Conservation (phyloP, 2,113 vertebrate genomes). For the Macheiramphus alcinus region DNA sequence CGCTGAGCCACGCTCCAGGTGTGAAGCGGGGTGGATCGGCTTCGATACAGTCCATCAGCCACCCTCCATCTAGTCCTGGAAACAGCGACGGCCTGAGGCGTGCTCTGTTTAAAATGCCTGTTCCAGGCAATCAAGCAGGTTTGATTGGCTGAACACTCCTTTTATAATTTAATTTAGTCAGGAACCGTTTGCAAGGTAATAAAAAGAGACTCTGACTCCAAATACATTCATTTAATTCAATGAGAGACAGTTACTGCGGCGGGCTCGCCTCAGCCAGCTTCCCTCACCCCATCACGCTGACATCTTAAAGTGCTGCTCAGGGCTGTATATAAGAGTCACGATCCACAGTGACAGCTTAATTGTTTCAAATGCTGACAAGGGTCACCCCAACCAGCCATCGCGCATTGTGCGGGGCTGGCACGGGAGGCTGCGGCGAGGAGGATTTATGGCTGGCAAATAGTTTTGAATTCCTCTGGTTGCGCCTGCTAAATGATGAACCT, state of each 20-base stretch:
- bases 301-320: conserved; percentile 17
- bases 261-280: conserved; percentile 5
- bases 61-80: not conserved
- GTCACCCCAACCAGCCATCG: conserved; percentile 32
- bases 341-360: conserved; percentile 47
- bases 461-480: conserved; percentile 40
- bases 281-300: not conserved
- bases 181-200: conserved; percentile 55
- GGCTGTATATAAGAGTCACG: conserved; percentile 14
- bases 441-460: conserved; percentile 44
- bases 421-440: not conserved
- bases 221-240: conserved; percentile 60
- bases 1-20: not conserved
- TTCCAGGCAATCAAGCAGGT: conserved; percentile 53
- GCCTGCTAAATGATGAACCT: conserved; percentile 41
- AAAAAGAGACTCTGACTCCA: conserved; percentile 53
- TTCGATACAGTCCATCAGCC: not conserved
- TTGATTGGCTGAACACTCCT: conserved; percentile 44
- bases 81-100: not conserved
- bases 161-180: conserved; percentile 58
- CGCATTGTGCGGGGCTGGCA: not conserved
- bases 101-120: conserved; percentile 26
- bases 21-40: not conserved
- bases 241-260: conserved; percentile 4
- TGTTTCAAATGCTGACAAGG: conserved; percentile 23